Conservation (phyloP, 2,888 invertebrate genomes). For the Hirtodrosophila confusa region DNA sequence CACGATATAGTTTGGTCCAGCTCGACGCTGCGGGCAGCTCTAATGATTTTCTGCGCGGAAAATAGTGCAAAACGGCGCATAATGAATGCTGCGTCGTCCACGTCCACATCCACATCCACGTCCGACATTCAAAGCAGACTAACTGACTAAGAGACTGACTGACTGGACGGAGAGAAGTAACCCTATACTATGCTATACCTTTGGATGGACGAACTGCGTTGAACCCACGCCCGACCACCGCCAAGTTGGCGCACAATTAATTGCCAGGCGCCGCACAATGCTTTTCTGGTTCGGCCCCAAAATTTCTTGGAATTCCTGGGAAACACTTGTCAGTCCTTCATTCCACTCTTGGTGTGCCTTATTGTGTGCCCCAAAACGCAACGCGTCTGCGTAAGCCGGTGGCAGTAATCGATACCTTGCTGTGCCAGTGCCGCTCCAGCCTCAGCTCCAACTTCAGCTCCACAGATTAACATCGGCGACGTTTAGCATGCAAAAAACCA, state of each 20-base stretch:
- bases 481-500: slow-evolving; percentile 62
- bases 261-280: slow-evolving; percentile 77
- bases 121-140: slow-evolving; percentile 50
- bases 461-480: slow-evolving; percentile 72
- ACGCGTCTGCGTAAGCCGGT: slow-evolving; percentile 69
- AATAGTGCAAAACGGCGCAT: slow-evolving; percentile 76
- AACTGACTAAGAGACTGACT: slow-evolving; percentile 14
- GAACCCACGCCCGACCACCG: slow-evolving; percentile 64
- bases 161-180: slow-evolving; percentile 42
- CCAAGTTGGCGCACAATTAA: slow-evolving; percentile 64
- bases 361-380: slow-evolving; percentile 50
- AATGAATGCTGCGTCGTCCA: slow-evolving; percentile 59
- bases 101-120: slow-evolving; percentile 52
- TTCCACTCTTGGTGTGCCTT: slow-evolving; percentile 45
- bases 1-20: slow-evolving; percentile 80
- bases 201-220: slow-evolving; percentile 29
- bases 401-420: slow-evolving; percentile 78
- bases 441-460: slow-evolving; percentile 12
- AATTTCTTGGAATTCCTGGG: slow-evolving; percentile 71
- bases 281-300: slow-evolving; percentile 44
- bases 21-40: slow-evolving; percentile 68
- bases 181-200: slow-evolving; percentile 43
- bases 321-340: slow-evolving; percentile 64
- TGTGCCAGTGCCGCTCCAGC: slow-evolving; percentile 42
- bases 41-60: slow-evolving; percentile 72